Evolutionary conservation across 2,113 vertebrate genomes (phyloP).

Genomic region (Candoia aspera): DNA sequence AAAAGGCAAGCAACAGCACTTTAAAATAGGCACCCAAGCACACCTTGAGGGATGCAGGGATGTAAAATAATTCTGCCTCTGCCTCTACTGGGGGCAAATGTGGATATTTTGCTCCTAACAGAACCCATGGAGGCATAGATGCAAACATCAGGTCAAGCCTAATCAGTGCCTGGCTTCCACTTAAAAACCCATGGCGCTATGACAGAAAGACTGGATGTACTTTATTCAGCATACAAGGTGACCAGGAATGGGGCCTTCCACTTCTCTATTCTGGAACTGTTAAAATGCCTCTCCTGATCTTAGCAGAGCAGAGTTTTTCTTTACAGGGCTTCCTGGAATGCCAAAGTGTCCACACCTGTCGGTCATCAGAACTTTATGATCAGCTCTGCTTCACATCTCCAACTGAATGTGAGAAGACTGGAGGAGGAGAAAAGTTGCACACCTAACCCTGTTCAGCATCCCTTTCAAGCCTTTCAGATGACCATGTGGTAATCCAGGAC

Average conservation of each 20-base stretch:
- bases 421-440: neutral
- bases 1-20: neutral
- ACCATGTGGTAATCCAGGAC: neutral
- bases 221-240: neutral
- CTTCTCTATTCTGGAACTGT: neutral
- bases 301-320: neutral
- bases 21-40: neutral
- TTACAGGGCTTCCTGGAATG: neutral
- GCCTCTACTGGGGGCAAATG: neutral
- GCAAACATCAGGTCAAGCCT: neutral
- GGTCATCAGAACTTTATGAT: neutral
- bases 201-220: neutral
- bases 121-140: neutral
- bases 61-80: neutral
- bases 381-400: neutral
- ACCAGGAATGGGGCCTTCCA: neutral
- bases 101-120: neutral
- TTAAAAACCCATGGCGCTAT: neutral
- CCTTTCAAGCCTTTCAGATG: neutral
- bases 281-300: neutral
- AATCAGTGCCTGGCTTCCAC: neutral
- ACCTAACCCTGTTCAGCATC: neutral
- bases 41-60: neutral
- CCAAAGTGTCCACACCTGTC: neutral
- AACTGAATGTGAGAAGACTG: neutral